Percentiles rank a stretch among this genome's conserved stretches.
Evolutionary conservation across 2,888 invertebrate species (phyloP).

Genomic region (Allolobophora icterica): DNA sequence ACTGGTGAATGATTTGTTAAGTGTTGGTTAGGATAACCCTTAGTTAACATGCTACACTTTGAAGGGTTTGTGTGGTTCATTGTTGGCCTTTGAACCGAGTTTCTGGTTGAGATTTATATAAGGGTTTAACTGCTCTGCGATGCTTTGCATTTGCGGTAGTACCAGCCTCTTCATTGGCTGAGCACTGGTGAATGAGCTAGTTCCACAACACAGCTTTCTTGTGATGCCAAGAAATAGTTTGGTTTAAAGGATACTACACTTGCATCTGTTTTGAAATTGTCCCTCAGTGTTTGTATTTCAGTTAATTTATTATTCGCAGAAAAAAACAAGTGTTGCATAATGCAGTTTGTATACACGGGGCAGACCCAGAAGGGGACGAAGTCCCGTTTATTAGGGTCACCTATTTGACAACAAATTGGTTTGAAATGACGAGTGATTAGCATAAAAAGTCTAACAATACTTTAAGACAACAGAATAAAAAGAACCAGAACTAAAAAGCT

Average conservation of each 20-base stretch:
- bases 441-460: no score
- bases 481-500: no score
- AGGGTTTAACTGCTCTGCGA: no score
- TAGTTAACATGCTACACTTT: neutral
- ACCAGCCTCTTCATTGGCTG: neutral
- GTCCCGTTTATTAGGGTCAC: no score
- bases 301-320: neutral
- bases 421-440: no score
- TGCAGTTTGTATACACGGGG: no score
- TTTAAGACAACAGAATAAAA: no score
- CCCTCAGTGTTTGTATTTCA: neutral
- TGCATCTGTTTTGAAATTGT: neutral
- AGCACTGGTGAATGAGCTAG: neutral
- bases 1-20: neutral
- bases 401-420: no score
- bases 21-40: neutral
- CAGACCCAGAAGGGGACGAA: no score
- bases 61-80: neutral
- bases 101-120: neutral
- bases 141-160: neutral
- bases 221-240: no score
- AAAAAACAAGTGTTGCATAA: no score
- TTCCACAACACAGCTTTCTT: neutral
- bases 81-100: no score
- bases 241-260: neutral